Conservation (phyloP, 2,888 invertebrate species). For the Ectobius pallidus region DNA sequence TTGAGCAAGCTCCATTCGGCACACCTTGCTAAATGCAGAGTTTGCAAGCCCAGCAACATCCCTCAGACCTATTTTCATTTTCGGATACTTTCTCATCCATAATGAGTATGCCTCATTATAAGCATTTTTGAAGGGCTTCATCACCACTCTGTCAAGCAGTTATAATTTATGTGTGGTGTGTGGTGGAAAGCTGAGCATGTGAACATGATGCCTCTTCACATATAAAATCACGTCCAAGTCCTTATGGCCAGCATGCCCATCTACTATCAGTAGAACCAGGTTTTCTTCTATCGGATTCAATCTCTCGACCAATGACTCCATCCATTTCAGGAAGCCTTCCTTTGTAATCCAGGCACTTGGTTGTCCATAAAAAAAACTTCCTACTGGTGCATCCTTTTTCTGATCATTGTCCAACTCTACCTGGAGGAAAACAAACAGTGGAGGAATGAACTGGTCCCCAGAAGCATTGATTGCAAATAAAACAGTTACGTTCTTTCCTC, state of each 20-base stretch:
- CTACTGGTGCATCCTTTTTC: slow-evolving; percentile 43
- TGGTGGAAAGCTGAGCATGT: background rate
- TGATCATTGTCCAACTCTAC: slow-evolving; percentile 42
- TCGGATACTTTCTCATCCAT: slow-evolving; percentile 11
- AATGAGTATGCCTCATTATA: background rate
- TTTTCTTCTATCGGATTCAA: background rate
- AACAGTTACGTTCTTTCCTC: slow-evolving; percentile 45
- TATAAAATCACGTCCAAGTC: slow-evolving; percentile 34
- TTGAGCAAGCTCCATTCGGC: too few relatives aligned
- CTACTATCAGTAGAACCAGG: slow-evolving; percentile 25
- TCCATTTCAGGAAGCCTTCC: slow-evolving; percentile 41
- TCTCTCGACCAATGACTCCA: slow-evolving; percentile 36
- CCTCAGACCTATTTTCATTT: too few relatives aligned
- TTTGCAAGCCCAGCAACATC: too few relatives aligned
- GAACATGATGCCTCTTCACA: background rate
- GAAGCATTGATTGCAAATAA: slow-evolving; percentile 43
- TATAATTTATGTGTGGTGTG: slow-evolving; percentile 8
- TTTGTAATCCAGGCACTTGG: slow-evolving; percentile 44
- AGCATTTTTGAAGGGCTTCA: slow-evolving; percentile 2
- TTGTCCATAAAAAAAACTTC: slow-evolving; percentile 38
- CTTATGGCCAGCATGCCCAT: slow-evolving; percentile 37
- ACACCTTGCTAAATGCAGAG: too few relatives aligned
- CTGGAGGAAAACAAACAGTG: slow-evolving; percentile 43
- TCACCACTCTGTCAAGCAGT: background rate
- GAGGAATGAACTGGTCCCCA: slow-evolving; percentile 42